These are phyloP conservation scores for Trichopria drosophilae DNA, from an alignment of 2,888 invertebrate genomes.

Conservation along the genomic window DNA sequence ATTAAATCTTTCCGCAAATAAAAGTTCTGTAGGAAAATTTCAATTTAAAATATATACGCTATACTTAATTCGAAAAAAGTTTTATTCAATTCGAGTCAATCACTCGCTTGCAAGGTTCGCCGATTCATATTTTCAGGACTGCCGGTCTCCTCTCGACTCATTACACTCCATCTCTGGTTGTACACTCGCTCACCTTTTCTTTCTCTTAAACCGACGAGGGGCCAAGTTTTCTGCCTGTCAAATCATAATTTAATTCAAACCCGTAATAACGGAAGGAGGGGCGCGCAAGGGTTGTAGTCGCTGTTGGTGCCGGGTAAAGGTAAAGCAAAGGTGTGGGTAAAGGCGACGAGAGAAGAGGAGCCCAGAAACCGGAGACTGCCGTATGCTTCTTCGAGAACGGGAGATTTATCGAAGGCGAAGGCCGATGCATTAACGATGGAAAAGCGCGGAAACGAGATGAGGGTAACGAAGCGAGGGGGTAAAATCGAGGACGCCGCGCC, in stretches of 20 bases:
- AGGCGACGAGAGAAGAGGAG: constrained; percentile 4
- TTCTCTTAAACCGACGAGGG: neutral
- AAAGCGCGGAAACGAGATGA: constrained; percentile 45
- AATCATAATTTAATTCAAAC: constrained; percentile 45
- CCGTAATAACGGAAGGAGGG: constrained; percentile 37
- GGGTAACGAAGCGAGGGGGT: constrained; percentile 47
- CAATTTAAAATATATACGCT: too few relatives aligned
- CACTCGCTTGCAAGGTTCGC: too few relatives aligned
- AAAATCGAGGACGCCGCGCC: constrained; percentile 40
- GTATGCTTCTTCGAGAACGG: constrained; percentile 6
- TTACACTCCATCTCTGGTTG: constrained; percentile 1
- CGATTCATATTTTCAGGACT: too few relatives aligned
- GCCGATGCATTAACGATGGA: constrained; percentile 49
- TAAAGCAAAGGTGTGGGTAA: too few relatives aligned
- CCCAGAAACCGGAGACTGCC: constrained; percentile 1
- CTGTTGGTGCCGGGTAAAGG: too few relatives aligned
- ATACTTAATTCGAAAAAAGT: too few relatives aligned
- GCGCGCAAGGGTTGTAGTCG: too few relatives aligned
- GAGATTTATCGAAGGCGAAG: constrained; percentile 49
- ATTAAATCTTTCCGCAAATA: too few relatives aligned
- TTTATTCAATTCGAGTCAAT: too few relatives aligned
- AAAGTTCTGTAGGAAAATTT: too few relatives aligned
- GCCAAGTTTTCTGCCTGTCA: constrained; percentile 35
- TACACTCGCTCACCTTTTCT: constrained; percentile 8
- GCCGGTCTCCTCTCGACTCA: too few relatives aligned